Evolutionary conservation across 2,113 vertebrate genomes (phyloP), one percentile per base, ranked within the genome.

Genomic region (Anseranas semipalmata): DNA sequence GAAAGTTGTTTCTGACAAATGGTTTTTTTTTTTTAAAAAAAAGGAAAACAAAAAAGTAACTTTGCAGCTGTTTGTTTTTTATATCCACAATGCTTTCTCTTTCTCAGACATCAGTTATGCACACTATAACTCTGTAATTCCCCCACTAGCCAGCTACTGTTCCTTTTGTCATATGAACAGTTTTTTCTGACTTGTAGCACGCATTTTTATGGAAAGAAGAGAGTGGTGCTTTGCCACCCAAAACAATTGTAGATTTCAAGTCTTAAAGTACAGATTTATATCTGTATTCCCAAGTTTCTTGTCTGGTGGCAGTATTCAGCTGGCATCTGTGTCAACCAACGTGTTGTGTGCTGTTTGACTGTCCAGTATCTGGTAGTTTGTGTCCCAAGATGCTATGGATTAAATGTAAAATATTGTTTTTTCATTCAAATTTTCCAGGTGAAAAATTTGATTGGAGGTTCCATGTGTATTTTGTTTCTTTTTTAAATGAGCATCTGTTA

Each of bases 1-100:
- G 33, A 93, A 95, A 95, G 72, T 77, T 96, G 55, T 15, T 95
- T 97, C 85, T 94, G 94, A 87, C 72, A 96, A 95, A 93, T 50
- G 35, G 22, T 58, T 56, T 32, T 58, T n/a, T n/a, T 7, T 32
- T 50, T 50, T 50, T 24, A 50, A 24, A 50, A 50, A 50, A 50
- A 12, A 48, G 24, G 24, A 50, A 37, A 37, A 37, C 37, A 37
- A 27, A 17, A 12, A 25, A 39, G 37, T 91, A 90, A 96, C 85
- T 93, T 77, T 92, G 60, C 67, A 96, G 82, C 89, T 96, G n/a
- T 89, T 95, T 85, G 60, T 68, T 97, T 80, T 96, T 87, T 86
- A 17, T 62, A 52, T 83, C 39, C 60, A 39, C 89, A 88, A 37
- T 78, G 10, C 48, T 88, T 96, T 95, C 67, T 92, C 63, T 53